A percentile compares a stretch with the other conserved stretches of the same genome.
phyloP scores from a whole-genome alignment of 2,113 vertebrate genomes.

The Stigmatopora argus region DNA sequence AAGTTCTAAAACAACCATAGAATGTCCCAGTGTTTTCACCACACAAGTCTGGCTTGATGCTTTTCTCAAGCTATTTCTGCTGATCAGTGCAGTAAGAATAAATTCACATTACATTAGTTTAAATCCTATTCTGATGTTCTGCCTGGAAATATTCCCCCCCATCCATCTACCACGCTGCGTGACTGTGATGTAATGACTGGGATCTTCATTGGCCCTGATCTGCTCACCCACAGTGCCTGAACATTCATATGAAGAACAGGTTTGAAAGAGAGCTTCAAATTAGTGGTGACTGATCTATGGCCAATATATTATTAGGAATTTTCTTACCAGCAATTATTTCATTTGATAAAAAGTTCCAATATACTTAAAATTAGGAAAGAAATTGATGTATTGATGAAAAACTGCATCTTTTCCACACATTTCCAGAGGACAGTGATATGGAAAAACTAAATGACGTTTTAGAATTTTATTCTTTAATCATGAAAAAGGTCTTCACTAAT shows the following conservation, averaged over 20 bases:
- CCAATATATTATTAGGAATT: conserved; percentile 64
- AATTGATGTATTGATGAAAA: conserved; percentile 49
- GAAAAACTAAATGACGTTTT: too few species aligned
- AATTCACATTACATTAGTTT: conserved; percentile 31
- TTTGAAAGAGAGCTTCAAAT: conserved; percentile 67
- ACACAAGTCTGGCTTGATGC: conserved; percentile 42
- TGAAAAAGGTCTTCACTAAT: too few species aligned
- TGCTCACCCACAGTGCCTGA: conserved; percentile 42
- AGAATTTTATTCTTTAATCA: too few species aligned
- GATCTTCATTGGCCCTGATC: conserved; percentile 45
- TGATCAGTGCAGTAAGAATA: conserved; percentile 40
- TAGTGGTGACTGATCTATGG: conserved; percentile 68
- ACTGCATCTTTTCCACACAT: conserved; percentile 8
- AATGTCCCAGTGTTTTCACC: conserved; percentile 41
- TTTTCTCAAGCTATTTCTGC: conserved; percentile 34
- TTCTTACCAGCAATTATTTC: conserved; percentile 62
- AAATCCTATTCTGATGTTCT: conserved; percentile 46
- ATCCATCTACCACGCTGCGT: conserved; percentile 52
- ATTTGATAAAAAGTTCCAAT: conserved; percentile 68
- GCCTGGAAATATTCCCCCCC: conserved; percentile 46
- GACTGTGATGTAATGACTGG: conserved; percentile 57
- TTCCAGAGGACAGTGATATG: neutral
- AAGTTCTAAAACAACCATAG: conserved; percentile 36
- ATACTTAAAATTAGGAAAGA: conserved; percentile 57
- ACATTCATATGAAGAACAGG: conserved; percentile 46